Evolutionary conservation across 2,113 vertebrate genomes (phyloP).

Genomic region (Mustela lutreola): DNA sequence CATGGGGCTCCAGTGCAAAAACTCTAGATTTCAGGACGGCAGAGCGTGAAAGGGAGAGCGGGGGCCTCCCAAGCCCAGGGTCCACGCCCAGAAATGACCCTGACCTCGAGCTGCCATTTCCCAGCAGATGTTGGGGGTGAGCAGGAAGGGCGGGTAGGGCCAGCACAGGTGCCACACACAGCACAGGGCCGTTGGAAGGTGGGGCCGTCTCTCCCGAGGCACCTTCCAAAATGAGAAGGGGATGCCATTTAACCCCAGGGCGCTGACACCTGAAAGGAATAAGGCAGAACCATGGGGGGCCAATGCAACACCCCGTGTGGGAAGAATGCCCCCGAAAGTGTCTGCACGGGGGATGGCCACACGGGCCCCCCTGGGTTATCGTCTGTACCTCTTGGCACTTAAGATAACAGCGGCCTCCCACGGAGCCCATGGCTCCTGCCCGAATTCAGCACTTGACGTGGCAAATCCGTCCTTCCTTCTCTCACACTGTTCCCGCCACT

Average conservation of each 20-base stretch:
- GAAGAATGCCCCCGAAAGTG: background rate
- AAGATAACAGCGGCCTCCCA: background rate
- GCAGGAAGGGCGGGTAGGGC: background rate
- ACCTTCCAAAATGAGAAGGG: background rate
- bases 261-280: background rate
- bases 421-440: background rate
- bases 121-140: background rate
- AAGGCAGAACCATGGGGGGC: background rate
- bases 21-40: rapidly evolving
- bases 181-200: background rate
- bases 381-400: background rate
- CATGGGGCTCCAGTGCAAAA: background rate
- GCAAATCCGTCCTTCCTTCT: no score
- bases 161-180: rapidly evolving
- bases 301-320: rapidly evolving
- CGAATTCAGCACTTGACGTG: background rate
- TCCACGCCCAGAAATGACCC: rapidly evolving
- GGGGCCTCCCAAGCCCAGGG: background rate
- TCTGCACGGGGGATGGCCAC: rapidly evolving
- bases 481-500: background rate
- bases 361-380: background rate
- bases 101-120: background rate
- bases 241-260: background rate
- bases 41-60: rapidly evolving
- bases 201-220: background rate